These are phyloP conservation scores for Mantis religiosa DNA, from an alignment of 2,888 invertebrate genomes.

Conservation along the genomic window DNA sequence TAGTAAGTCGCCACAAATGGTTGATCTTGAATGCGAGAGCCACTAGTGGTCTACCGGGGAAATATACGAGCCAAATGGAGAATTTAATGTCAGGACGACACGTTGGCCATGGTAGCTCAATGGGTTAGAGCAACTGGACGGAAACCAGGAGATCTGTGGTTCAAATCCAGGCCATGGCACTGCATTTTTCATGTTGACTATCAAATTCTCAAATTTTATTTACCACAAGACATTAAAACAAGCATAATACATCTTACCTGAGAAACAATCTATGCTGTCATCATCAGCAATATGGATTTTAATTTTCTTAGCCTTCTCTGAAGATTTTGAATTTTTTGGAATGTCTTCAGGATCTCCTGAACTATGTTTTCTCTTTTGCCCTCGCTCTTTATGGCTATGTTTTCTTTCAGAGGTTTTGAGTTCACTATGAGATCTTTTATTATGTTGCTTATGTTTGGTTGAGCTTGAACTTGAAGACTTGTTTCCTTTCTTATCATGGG, in stretches of 20 bases:
- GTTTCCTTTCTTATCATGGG: background rate
- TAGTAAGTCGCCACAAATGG: too few relatives aligned
- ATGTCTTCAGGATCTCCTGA: background rate
- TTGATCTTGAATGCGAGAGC: too few relatives aligned
- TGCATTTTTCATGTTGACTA: too few relatives aligned
- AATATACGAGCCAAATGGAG: too few relatives aligned
- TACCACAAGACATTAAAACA: background rate
- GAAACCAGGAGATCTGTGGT: too few relatives aligned
- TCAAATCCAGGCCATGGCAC: too few relatives aligned
- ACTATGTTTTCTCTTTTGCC: background rate
- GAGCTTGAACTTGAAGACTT: background rate
- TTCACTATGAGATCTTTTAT: background rate
- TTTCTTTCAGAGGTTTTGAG: background rate
- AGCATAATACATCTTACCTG: slow-evolving; percentile 47
- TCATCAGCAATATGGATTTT: slow-evolving; percentile 44
- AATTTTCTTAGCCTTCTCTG: slow-evolving; percentile 36
- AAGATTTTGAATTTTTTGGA: background rate
- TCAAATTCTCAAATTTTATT: too few relatives aligned
- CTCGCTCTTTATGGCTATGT: background rate
- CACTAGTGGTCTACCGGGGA: too few relatives aligned
- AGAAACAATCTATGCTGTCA: slow-evolving; percentile 66
- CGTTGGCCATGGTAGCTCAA: too few relatives aligned
- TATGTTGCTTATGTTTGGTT: background rate
- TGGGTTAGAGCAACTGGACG: too few relatives aligned
- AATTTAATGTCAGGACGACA: too few relatives aligned